These are phyloP conservation scores for Trichacis sp. DNA, from an alignment of 2,888 invertebrate species.

Conservation along the genomic window DNA sequence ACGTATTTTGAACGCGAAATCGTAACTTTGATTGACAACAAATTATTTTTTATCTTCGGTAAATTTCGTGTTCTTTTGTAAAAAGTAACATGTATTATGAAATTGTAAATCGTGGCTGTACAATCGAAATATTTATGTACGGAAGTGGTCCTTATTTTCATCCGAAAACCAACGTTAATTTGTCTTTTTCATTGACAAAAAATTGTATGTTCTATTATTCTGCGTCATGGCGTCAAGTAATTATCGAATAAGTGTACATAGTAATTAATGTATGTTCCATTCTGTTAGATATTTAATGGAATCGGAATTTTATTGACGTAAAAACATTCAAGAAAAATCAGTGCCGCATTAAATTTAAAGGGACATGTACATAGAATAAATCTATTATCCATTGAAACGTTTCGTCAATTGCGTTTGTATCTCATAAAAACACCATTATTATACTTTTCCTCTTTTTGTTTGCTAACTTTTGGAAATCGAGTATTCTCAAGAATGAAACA, in stretches of 20 bases:
- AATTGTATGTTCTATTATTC: slow-evolving; percentile 23
- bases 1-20: neutral
- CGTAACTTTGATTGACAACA: too few species aligned
- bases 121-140: slow-evolving; percentile 13
- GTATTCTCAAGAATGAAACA: too few species aligned
- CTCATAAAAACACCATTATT: slow-evolving; percentile 5
- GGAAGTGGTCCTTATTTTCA: slow-evolving; percentile 13
- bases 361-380: slow-evolving; percentile 47
- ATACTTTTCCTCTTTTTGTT: too few species aligned
- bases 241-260: slow-evolving; percentile 40
- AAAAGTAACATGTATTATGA: slow-evolving; percentile 1
- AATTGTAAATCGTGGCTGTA: neutral
- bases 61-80: neutral
- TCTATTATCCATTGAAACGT: slow-evolving; percentile 44
- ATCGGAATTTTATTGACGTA: slow-evolving; percentile 44
- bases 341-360: slow-evolving; percentile 42
- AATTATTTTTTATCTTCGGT: neutral
- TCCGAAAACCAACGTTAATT: slow-evolving; percentile 22
- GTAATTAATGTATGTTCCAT: slow-evolving; percentile 49
- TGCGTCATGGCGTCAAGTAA: slow-evolving; percentile 24
- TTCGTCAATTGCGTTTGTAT: slow-evolving; percentile 30
- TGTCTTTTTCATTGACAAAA: slow-evolving; percentile 21
- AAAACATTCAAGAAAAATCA: slow-evolving; percentile 39
- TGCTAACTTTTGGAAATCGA: too few species aligned
- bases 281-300: slow-evolving; percentile 47